phyloP scores from a whole-genome alignment of 2,888 invertebrate species.

The Melolontha melolontha region DNA sequence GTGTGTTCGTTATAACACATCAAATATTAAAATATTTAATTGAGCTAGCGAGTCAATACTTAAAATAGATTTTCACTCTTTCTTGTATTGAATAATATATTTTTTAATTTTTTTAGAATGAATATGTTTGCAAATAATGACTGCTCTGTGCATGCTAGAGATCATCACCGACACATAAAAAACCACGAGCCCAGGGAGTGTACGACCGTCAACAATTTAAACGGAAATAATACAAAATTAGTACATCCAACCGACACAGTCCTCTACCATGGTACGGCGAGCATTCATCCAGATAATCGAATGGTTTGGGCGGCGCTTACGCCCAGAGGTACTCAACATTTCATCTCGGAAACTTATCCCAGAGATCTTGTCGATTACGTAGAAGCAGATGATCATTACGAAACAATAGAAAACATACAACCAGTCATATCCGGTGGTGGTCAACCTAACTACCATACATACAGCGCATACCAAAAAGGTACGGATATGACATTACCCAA shows the following conservation, averaged over 20 bases:
- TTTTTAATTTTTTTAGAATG: conserved; percentile 61
- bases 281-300: conserved; percentile 59
- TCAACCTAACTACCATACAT: conserved; percentile 31
- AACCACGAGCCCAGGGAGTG: conserved; percentile 64
- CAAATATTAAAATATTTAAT: no score
- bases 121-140: conserved; percentile 71
- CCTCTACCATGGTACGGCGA: conserved; percentile 57
- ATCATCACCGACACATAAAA: conserved; percentile 58
- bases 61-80: no score
- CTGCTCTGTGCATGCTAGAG: conserved; percentile 66
- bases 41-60: no score
- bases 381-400: conserved; percentile 76
- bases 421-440: conserved; percentile 41
- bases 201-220: conserved; percentile 64
- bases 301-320: conserved; percentile 84
- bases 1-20: no score
- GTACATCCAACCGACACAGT: conserved; percentile 61
- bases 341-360: conserved; percentile 76
- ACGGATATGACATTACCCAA: conserved; percentile 28
- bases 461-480: conserved; percentile 52
- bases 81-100: no score
- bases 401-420: conserved; percentile 74
- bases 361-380: conserved; percentile 66
- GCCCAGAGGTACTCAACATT: conserved; percentile 81
- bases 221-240: conserved; percentile 57